Conservation (phyloP, 1,140 invertebrate genomes). For the Thalassaphorura encarpata region DNA sequence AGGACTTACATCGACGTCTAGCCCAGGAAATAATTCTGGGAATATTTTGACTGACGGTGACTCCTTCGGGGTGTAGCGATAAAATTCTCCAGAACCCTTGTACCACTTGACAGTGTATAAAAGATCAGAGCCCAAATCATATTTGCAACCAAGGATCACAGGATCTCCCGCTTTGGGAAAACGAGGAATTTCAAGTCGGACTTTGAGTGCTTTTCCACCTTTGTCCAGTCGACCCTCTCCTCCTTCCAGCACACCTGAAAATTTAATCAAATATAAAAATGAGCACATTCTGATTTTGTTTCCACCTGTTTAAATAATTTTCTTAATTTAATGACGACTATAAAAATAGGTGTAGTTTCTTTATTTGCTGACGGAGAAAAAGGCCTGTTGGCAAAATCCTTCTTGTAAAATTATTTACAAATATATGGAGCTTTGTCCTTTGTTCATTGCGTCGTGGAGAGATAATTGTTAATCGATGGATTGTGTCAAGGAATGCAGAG, state of each 20-base stretch:
- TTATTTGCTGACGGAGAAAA: too few species aligned
- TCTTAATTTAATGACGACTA: too few species aligned
- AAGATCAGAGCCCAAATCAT: conserved; percentile 60
- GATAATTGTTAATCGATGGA: too few species aligned
- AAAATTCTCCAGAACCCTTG: conserved; percentile 56
- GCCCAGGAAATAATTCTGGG: conserved; percentile 44
- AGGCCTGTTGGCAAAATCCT: too few species aligned
- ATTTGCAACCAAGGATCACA: conserved; percentile 61
- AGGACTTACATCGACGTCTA: conserved; percentile 49
- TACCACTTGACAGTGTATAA: conserved; percentile 82
- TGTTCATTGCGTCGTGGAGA: too few species aligned
- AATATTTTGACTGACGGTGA: conserved; percentile 47
- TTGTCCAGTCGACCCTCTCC: conserved; percentile 10
- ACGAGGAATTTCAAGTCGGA: conserved; percentile 43
- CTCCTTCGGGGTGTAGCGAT: conserved; percentile 48
- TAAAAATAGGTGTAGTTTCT: too few species aligned
- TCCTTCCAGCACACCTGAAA: conserved; percentile 5
- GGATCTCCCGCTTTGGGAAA: conserved; percentile 57
- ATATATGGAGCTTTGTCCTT: too few species aligned
- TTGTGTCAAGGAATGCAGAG: too few species aligned
- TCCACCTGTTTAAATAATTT: too few species aligned
- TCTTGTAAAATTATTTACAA: too few species aligned
- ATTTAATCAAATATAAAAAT: too few species aligned
- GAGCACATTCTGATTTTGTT: too few species aligned
- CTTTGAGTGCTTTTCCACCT: conserved; percentile 9